A percentile compares a stretch with the other conserved stretches of the same genome.
phyloP scores from a whole-genome alignment of 2,113 vertebrate genomes.

The Pomatorhinus ruficollis region DNA sequence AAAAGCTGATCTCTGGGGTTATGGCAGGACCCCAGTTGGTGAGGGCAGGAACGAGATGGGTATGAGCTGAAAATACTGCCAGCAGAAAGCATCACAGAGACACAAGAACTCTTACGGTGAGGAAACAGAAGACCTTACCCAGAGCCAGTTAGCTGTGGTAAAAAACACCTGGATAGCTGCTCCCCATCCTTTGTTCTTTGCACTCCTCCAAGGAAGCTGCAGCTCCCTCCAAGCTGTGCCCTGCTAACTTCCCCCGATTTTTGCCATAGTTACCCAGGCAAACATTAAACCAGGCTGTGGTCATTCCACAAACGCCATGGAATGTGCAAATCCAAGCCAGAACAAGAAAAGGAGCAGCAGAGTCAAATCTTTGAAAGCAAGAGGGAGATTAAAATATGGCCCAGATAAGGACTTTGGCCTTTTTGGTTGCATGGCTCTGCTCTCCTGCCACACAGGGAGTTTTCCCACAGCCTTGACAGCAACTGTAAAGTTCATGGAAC shows the following conservation, averaged over 20 bases:
- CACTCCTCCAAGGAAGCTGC: accelerated
- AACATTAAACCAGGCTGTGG: neutral
- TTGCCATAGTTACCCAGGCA: neutral
- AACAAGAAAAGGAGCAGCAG: neutral
- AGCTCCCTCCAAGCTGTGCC: neutral
- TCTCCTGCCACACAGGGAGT: neutral
- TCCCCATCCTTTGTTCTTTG: neutral
- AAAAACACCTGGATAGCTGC: neutral
- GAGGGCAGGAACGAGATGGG: neutral
- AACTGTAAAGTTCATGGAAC: neutral
- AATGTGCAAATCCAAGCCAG: neutral
- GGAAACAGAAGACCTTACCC: neutral
- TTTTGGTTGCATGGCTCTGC: neutral
- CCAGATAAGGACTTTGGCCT: neutral
- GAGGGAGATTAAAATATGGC: neutral
- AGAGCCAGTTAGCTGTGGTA: neutral
- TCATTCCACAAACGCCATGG: accelerated
- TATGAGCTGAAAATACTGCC: neutral
- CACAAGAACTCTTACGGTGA: accelerated
- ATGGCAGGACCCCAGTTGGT: accelerated
- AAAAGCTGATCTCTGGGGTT: neutral
- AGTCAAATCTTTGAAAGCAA: neutral
- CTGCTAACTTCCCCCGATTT: neutral
- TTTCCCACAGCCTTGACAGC: slow-evolving; percentile 38
- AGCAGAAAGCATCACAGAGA: neutral